Base-by-base conservation (phyloP, 1,140 invertebrate species). In the Zaprionus capensis region DNA sequence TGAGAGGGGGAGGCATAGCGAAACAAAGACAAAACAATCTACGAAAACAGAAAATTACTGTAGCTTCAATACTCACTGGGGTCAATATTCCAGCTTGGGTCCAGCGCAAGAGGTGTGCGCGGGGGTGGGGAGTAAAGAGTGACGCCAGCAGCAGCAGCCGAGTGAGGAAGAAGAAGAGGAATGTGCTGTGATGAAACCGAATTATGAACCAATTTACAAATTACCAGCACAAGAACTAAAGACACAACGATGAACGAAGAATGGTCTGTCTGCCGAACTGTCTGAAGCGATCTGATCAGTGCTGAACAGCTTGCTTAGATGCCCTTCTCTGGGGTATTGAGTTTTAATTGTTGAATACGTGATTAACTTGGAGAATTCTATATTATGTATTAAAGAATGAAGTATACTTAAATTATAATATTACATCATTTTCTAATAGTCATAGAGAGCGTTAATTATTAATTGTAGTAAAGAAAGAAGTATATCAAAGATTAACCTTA, bases 131-230 rank as follows among this genome's bases (percentile, higher is more conserved):
- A 26, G 53, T 38, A 56, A 44, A 62, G 20, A 72, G 36, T 36
- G n/a, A 64, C 38, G 41, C 14, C 22, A 46, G 51, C n/a, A 44
- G 38, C 22, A 46, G 51, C n/a, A 46, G 38, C n/a, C n/a, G 53
- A 57, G 36, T 66, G 28, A 38, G 46, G 65, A 26, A 17, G n/a
- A 44, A 17, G n/a, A 34, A 17, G n/a, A 17, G 2, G n/a, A 6
- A 17, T 46, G 41, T 46, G 58, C 57, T 56, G 71, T 65, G 72
- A 86, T 79, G 79, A 85, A 82, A 79, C 78, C 84, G 76, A 88
- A 91, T 88, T 88, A 90, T 88, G 85, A 90, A 88, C 85, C 85
- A 88, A 88, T 88, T 88, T 88, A 88, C 85, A 88, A 88, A 88
- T 88, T 88, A 85, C 81, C 81, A 90, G 69, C 31, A 38, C 36